phyloP scores from a whole-genome alignment of 1,140 invertebrate species.

The Aphidius gifuensis region DNA sequence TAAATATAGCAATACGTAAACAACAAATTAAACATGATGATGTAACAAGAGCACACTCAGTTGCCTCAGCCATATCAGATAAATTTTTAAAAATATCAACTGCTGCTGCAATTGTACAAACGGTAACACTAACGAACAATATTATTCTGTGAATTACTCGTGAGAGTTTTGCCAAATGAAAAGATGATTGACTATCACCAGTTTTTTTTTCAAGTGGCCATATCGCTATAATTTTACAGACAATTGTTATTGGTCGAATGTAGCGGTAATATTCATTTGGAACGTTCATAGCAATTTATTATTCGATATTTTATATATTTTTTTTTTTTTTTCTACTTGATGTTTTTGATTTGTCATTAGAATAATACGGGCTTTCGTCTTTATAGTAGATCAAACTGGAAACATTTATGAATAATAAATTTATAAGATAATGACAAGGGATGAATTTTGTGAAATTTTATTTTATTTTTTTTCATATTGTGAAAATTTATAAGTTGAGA shows the following conservation, averaged over 20 bases:
- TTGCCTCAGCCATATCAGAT: slow-evolving; percentile 34
- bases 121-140: slow-evolving; percentile 16
- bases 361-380: too few relatives aligned
- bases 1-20: slow-evolving; percentile 29
- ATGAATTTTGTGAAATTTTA: too few relatives aligned
- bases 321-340: too few relatives aligned
- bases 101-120: slow-evolving; percentile 12
- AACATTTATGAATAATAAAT: too few relatives aligned
- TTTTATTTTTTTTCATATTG: too few relatives aligned
- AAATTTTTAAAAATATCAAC: slow-evolving; percentile 27
- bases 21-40: slow-evolving; percentile 28
- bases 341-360: too few relatives aligned
- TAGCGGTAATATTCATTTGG: slow-evolving; percentile 30
- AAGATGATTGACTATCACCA: slow-evolving; percentile 3
- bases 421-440: too few relatives aligned
- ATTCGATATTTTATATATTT: too few relatives aligned
- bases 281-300: too few relatives aligned
- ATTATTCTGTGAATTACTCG: slow-evolving; percentile 14
- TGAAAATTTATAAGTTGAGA: too few relatives aligned
- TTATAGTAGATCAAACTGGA: too few relatives aligned
- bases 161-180: background rate
- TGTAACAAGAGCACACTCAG: slow-evolving; percentile 32
- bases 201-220: slow-evolving; percentile 31
- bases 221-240: slow-evolving; percentile 24
- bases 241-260: slow-evolving; percentile 29